Base-by-base conservation (phyloP, 2,113 vertebrate genomes). In the Eleginops maclovinus region DNA sequence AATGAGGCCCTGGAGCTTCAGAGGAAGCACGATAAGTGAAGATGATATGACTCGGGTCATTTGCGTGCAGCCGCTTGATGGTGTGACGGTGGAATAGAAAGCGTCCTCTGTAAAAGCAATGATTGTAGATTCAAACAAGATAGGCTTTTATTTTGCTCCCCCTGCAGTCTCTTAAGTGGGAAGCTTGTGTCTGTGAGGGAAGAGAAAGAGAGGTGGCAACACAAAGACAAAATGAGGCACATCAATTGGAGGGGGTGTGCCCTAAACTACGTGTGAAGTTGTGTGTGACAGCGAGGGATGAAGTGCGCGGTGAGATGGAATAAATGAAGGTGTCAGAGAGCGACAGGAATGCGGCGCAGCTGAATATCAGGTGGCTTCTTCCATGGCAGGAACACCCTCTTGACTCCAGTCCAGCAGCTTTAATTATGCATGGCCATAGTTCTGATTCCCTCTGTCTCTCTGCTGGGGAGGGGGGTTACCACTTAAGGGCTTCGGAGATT, bases 371-470 rank as follows among this genome's bases (percentile, higher is more conserved):
- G 63, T 68, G 43, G 50, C 72, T 66, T 77, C 77, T 73, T 82
- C 75, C 62, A 40, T 46, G 66, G 58, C 40, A 15, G 74, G 77
- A 81, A 78, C 44, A 4, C 55, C 79, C 68, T 47, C 54, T 67
- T 75, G 82, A 88, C 81, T 82, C 16, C 40, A 44, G 54, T 75
- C 70, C 74, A 85, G 51, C 47, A 62, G 66, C 71, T 76, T 89
- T 51, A 82, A 75, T 81, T 72, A 88, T 86, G 53, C 31, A 84
- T 84, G 71, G 43, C 36, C 49, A 61, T 49, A 47, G 15, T 76
- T 89, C 67, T 79, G 47, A 31, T 74, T 55, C 54, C 59, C 14
- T 72, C 50, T 46, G 60, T 75, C 59, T 79, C 28, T 28, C 43
- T 83, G 31, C 5, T 2, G 31, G 31, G 31, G 31, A 1, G 31